Conservation (phyloP, 2,113 vertebrate species). For the Syngnathus floridae region DNA sequence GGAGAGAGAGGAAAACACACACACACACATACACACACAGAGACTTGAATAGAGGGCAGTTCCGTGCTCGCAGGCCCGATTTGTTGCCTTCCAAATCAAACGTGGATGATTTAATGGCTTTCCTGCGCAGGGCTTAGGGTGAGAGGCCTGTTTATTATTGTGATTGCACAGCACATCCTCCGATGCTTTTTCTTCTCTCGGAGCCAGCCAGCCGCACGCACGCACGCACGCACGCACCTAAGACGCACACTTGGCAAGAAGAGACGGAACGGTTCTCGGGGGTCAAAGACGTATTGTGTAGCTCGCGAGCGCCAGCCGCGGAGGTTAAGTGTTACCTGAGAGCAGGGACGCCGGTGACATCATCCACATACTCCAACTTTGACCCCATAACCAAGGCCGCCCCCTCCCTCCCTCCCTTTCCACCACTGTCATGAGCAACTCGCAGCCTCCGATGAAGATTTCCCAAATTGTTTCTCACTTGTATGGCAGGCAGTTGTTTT, state of each 20-base stretch:
- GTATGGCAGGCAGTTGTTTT: neutral
- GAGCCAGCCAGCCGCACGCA: conserved; percentile 35
- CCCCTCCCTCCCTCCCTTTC: conserved; percentile 1
- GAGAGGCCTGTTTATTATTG: conserved; percentile 74
- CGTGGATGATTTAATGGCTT: conserved; percentile 75
- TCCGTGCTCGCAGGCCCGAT: conserved; percentile 68
- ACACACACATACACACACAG: conserved; percentile 18
- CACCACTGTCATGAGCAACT: neutral
- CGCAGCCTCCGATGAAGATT: neutral
- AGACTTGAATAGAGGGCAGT: conserved; percentile 67
- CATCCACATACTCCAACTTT: conserved; percentile 51
- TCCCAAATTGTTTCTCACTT: neutral
- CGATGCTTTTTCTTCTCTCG: conserved; percentile 67
- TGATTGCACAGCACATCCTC: conserved; percentile 72
- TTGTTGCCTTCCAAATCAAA: conserved; percentile 75
- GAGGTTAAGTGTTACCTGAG: conserved; percentile 66
- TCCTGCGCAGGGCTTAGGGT: conserved; percentile 63
- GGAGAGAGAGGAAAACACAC: conserved; percentile 40
- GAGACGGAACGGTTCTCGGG: conserved; percentile 42
- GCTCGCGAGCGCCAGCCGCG: conserved; percentile 39
- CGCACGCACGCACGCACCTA: conserved; percentile 61
- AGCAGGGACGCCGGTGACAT: conserved; percentile 52
- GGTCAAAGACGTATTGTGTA: conserved; percentile 60
- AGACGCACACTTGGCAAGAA: conserved; percentile 49
- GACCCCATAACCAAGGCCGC: conserved; percentile 9